Conservation (phyloP, 2,113 vertebrate genomes). For the Numida meleagris region DNA sequence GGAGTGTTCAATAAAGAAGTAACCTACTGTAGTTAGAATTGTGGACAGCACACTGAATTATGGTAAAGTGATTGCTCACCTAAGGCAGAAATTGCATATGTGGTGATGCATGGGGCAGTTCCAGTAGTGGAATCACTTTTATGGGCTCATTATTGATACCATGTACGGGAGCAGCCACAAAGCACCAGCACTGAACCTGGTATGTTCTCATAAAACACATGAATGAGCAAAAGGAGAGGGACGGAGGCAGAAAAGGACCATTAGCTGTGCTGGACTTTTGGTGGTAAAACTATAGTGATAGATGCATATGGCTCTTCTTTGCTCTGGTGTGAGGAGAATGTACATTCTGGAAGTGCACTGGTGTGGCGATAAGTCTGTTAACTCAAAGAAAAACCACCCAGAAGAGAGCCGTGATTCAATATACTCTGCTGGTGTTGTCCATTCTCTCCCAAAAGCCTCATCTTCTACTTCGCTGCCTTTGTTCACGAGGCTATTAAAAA, state of each 20-base stretch:
- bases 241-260: background rate
- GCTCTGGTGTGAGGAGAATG: background rate
- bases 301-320: conserved; percentile 15
- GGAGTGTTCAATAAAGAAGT: background rate
- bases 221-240: background rate
- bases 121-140: background rate
- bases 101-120: background rate
- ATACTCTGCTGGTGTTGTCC: background rate
- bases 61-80: background rate
- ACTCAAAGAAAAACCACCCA: background rate
- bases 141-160: background rate
- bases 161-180: background rate
- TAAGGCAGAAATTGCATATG: background rate
- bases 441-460: background rate
- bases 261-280: conserved; percentile 1
- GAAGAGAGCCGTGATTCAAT: conserved; percentile 23
- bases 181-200: background rate
- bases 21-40: background rate
- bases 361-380: background rate
- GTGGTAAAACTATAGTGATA: conserved; percentile 14
- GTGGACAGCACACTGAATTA: background rate
- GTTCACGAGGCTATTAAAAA: conserved; percentile 38
- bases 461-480: background rate
- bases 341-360: conserved; percentile 1
- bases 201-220: background rate